Conservation (phyloP, 2,113 vertebrate species). For the Oxyruncus cristatus region DNA sequence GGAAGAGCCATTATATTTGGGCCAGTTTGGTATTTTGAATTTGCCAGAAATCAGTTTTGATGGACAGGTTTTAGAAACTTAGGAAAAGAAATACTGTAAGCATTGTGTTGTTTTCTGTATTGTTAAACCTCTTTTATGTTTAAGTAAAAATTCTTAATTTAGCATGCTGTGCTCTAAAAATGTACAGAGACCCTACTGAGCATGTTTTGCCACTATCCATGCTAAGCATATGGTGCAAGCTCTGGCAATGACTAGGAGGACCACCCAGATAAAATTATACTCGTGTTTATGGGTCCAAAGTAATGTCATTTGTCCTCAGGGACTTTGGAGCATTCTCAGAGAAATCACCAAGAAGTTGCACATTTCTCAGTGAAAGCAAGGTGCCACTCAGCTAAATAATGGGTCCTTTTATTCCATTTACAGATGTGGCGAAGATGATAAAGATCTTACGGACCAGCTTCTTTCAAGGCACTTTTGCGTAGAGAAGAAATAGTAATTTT, state of each 20-base stretch:
- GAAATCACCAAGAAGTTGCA: background rate
- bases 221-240: accelerated
- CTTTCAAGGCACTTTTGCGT: background rate
- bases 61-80: background rate
- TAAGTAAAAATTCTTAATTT: background rate
- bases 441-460: background rate
- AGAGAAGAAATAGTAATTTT: background rate
- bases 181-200: background rate
- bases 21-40: background rate
- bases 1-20: background rate
- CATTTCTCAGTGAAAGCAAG: background rate
- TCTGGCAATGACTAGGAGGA: background rate
- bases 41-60: background rate
- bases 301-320: background rate
- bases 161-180: background rate
- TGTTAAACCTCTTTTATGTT: background rate
- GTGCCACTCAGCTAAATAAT: background rate
- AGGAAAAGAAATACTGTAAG: background rate
- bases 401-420: background rate
- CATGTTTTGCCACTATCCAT: background rate
- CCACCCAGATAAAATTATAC: background rate
- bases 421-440: background rate
- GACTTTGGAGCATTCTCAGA: background rate
- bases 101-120: background rate
- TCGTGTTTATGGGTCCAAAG: background rate